Conservation (phyloP, 2,888 invertebrate species). For the Petrolisthes manimaculis region DNA sequence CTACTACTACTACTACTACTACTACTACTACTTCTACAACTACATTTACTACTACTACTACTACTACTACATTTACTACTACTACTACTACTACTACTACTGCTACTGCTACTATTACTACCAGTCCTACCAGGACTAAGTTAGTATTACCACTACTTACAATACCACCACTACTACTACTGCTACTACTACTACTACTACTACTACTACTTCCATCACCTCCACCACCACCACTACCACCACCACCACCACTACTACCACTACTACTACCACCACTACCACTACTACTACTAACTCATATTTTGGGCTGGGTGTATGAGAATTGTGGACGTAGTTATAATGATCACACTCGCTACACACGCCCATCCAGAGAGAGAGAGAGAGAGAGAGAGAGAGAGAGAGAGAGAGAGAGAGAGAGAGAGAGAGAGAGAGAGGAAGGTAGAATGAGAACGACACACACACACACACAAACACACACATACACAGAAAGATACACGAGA, state of each 20-base stretch:
- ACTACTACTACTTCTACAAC: not conserved
- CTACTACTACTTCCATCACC: not conserved
- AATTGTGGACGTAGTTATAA: not conserved
- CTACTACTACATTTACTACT: not conserved
- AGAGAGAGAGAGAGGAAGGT: conserved; percentile 1
- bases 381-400: not conserved
- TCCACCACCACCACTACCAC: conserved; percentile 10
- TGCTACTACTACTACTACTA: not conserved
- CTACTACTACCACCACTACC: not conserved
- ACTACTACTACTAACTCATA: not conserved
- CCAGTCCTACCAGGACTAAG: not conserved
- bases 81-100: not conserved
- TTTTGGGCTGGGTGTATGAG: not conserved
- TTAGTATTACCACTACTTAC: not conserved
- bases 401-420: not conserved
- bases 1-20: not conserved
- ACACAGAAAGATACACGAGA: not conserved
- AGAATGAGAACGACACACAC: not conserved
- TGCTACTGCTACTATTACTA: not conserved
- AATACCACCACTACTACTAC: not conserved
- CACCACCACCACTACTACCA: not conserved
- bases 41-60: not conserved
- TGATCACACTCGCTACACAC: not conserved
- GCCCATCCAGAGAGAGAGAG: not conserved
- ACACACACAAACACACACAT: not conserved